A percentile compares a stretch with the other conserved stretches of the same genome.
phyloP scores from a whole-genome alignment of 2,888 invertebrate species.

The Chloroclysta siterata region DNA sequence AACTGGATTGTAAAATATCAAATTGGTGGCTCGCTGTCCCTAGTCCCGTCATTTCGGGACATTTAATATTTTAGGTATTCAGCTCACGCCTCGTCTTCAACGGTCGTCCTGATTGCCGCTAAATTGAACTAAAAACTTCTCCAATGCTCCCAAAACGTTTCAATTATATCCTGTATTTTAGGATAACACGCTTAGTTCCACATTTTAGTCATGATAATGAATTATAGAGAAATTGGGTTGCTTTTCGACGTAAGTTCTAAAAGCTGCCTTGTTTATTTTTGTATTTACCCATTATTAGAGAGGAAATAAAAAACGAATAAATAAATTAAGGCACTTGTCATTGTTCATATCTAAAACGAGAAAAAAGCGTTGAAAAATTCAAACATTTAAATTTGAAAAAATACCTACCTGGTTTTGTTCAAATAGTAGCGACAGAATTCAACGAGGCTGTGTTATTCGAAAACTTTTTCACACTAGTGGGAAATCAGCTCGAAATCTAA shows the following conservation, averaged over 20 bases:
- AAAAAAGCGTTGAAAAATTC: background rate
- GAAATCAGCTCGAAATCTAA: slow-evolving; percentile 23
- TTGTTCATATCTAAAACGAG: background rate
- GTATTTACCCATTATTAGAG: background rate
- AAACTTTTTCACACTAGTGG: slow-evolving; percentile 17
- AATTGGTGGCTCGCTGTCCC: slow-evolving; percentile 68
- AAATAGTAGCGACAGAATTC: slow-evolving; percentile 6
- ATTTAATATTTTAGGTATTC: slow-evolving; percentile 83
- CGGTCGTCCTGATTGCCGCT: slow-evolving; percentile 84
- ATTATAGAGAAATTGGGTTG: slow-evolving; percentile 28
- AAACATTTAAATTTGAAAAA: background rate
- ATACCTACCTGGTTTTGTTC: background rate
- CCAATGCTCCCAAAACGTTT: slow-evolving; percentile 80
- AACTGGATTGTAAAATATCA: slow-evolving; percentile 61
- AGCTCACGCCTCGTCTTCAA: slow-evolving; percentile 81
- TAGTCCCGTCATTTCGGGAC: slow-evolving; percentile 69
- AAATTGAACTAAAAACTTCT: slow-evolving; percentile 86
- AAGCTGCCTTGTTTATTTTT: too few relatives aligned
- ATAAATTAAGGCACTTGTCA: background rate
- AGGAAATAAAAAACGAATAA: background rate
- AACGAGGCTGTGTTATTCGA: slow-evolving; percentile 10
- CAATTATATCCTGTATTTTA: slow-evolving; percentile 75
- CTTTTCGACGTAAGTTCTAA: background rate
- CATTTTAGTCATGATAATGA: slow-evolving; percentile 30
- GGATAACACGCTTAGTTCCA: slow-evolving; percentile 46